phyloP scores from a whole-genome alignment of 2,113 vertebrate genomes.

The Crotophaga sulcirostris region DNA sequence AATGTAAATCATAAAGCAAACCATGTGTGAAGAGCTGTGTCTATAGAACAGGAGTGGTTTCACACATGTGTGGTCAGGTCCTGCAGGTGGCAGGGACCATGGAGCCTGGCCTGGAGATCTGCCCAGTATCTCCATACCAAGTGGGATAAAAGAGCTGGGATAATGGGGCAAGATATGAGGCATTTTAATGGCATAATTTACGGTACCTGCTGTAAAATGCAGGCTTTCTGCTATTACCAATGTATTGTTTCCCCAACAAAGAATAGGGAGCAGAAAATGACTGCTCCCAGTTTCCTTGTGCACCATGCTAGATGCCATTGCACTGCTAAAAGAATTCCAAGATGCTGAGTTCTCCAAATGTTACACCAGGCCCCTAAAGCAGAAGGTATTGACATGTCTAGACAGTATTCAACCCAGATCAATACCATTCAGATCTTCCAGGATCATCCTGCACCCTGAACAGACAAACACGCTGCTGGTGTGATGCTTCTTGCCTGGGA shows the following conservation, averaged over 20 bases:
- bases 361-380: not conserved
- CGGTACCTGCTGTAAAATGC: not conserved
- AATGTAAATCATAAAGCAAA: not conserved
- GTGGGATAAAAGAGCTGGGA: not conserved
- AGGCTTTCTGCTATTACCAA: not conserved
- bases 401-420: not conserved
- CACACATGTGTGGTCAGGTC: not conserved
- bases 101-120: not conserved
- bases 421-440: not conserved
- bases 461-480: not conserved
- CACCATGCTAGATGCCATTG: rapidly evolving
- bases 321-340: not conserved
- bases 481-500: not conserved
- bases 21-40: not conserved
- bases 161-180: not conserved
- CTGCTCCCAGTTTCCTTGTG: not conserved
- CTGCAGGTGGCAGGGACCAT: not conserved
- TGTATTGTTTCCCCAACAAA: not conserved
- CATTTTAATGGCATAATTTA: not conserved
- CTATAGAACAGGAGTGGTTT: not conserved
- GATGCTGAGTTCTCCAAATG: not conserved
- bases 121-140: not conserved
- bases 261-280: not conserved
- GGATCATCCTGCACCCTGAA: not conserved
- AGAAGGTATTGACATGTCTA: not conserved